Evolutionary conservation across 2,797 vertebrate genomes (phyloP), one percentile per base, ranked within the genome.

Genomic region (Lutjanus argentimaculatus): DNA sequence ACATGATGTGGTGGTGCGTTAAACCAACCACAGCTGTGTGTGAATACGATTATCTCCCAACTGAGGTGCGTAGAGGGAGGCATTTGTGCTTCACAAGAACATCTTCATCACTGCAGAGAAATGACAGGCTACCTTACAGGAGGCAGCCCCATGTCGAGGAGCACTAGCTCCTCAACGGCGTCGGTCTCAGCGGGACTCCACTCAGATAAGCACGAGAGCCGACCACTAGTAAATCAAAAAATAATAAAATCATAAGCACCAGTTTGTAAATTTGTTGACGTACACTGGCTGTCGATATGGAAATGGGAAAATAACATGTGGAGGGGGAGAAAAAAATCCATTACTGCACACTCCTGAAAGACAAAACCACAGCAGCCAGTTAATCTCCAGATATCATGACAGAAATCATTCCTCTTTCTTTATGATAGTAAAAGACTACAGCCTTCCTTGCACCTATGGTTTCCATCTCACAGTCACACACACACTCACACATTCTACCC

Each of bases 371-470:
- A 82, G 87, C 82, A 90, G 85, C 86, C 91, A 83, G 88, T 91
- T 92, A 90, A 93, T 94, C 90, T 93, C 67, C 56, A 58, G 89
- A 89, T 92, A 94, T 94, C 92, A 90, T 93, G 90, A 93, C 93
- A 90, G 90, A 91, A 93, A 94, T 93, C 89, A 87, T 91, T 91
- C 80, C 85, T 90, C 79, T 82, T 85, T 78, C 89, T 92, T 86
- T 89, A 87, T 89, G 89, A 91, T 89, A 86, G 87, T 76, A 72
- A 86, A 86, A 92, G 83, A 88, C 83, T 80, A 84, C 83, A 90
- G 89, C 87, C 78, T 91, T 84, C 30, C 30, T 88, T 90, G 91
- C 91, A 90, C 88, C 88, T 92, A 86, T 86, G 84, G 67, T 84
- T 93, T 84, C 89, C 85, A 85, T 91, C 89, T 86, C 88, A 48